Evolutionary conservation across 2,888 invertebrate genomes (phyloP), one percentile per base, ranked within the genome.

Genomic region (Mechanitis messenoides): DNA sequence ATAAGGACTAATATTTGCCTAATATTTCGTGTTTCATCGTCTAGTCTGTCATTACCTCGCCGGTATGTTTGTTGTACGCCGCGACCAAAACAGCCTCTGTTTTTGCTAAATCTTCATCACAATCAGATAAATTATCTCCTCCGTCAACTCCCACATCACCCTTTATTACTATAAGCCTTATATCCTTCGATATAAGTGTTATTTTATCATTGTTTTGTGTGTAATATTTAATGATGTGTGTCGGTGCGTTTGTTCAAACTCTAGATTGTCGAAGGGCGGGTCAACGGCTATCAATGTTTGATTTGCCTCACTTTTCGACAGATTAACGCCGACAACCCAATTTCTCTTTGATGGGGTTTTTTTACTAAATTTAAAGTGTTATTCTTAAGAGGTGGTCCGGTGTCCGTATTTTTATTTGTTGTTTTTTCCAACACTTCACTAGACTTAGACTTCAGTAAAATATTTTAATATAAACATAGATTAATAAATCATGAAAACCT

Each of bases 41-140:
- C 64, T 68, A 47, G 69, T 68, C 68, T 75, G 70, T 74, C 65
- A 75, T 75, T 71, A 75, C 59, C 53, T 45, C 56, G 53, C 73
- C 73, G 74, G 66, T 61, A 58, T 71, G 66, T 72, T 74, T 73
- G 70, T 66, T 62, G 61, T 62, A 31, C 47, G 68, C 72, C 72
- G 73, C 64, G 53, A 61, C 57, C 58, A 58, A 65, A 60, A 67
- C 66, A 63, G 61, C 62, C 59, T 53, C 60, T 53, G 56, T 65
- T 67, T 65, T 64, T 67, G 65, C 62, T 53, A 58, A 47, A 55
- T 56, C 59, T 50, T 31, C 61, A 57, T 33, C 28, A 54, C 33
- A 50, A 53, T 33, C 53, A 31, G 28, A 50, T 31, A n/a, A 31
- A 50, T 50, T 50, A 50, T 47, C 47, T 7, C 28, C 11, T 12